Evolutionary conservation across 2,797 vertebrate species (phyloP), one percentile per base, ranked within the genome.

Genomic region (Semaprochilodus insignis): DNA sequence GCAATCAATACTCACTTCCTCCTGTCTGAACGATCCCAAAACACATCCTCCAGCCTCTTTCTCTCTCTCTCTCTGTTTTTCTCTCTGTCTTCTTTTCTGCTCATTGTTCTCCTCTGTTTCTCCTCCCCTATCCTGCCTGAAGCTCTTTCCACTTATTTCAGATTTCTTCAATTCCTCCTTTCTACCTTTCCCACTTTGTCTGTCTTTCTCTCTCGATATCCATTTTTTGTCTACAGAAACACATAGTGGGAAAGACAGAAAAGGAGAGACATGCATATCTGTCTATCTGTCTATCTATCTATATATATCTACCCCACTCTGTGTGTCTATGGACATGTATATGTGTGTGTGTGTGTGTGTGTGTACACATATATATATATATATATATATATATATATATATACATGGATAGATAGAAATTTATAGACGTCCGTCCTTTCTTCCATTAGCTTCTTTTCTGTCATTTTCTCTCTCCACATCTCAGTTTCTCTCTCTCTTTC

Each of bases 101-200:
- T 6, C 60, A 59, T 59, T 70, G 78, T 65, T 14, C 21, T 59
- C 73, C 60, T 76, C 60, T 73, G 65, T 25, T 67, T 52, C 31
- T 40, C 23, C 16, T 63, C 3, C 25, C 0, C 25, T 63, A 8
- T 1, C 3, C 55, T 21, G 2, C 2, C 2, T 14, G 11, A 55
- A 67, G 51, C 52, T 69, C 65, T 80, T 54, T 31, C 69, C 77
- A 31, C 48, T 10, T 44, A 36, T 36, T 44, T 70, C 44, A 51
- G 55, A 78, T 65, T 74, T 72, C 55, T 54, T 66, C 57, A 63
- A 70, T 74, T 40, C 69, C 81, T 5, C n/a, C 3, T 63, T 74
- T 71, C 57, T 48, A 48, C 44, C 11, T 10, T 13, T 48, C 11
- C 44, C 44, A 11, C 10, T 78, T 74, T 85, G 4, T 66, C 60